Base-by-base conservation (phyloP, 2,888 invertebrate species). In the Amblyteles armatorius region DNA sequence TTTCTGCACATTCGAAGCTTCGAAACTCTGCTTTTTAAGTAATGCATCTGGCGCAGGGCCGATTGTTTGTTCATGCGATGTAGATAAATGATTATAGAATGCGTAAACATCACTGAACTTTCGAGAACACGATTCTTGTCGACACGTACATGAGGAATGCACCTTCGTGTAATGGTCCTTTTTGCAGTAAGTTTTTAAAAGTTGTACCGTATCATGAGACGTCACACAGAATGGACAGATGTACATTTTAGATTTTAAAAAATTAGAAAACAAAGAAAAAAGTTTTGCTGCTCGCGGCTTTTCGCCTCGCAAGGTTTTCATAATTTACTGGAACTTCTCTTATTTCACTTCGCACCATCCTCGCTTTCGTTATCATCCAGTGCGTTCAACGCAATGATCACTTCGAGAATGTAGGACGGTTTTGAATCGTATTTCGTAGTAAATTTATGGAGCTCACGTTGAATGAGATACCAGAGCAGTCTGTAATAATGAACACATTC, bases 391-490 rank as follows among this genome's bases (percentile, higher is more conserved):
- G 79, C 79, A 33, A 69, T 63, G 26, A 79, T 60, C 40, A 60
- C 60, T 48, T 79, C 63, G 1, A 79, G 60, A 9, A 83, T 48
- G 48, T 50, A 65, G 22, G 69, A n/a, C 50, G 60, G 40, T 77
- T 74, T 74, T 11, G 60, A 68, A 57, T 82, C 71, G n/a, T 63
- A 33, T 40, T 57, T 44, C 16, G 82, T 77, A 36, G 36, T 71
- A 26, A 82, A 50, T 2, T 82, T 52, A 29, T 87, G 85, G 29
- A 87, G 50, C 33, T 83, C 73, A 29, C 76, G 68, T 76, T 87
- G 83, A 44, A 85, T 85, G 60, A 83, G 65, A 3, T 68, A 74
- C 85, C 82, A 82, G 19, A 85, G n/a, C 60, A 74, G 60, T 74
- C 63, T 74, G 63, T 13, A 74, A 69, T 19, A 48, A 26, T n/a